Evolutionary conservation across 2,113 vertebrate species (phyloP).

Genomic region (Calidris pygmaea): DNA sequence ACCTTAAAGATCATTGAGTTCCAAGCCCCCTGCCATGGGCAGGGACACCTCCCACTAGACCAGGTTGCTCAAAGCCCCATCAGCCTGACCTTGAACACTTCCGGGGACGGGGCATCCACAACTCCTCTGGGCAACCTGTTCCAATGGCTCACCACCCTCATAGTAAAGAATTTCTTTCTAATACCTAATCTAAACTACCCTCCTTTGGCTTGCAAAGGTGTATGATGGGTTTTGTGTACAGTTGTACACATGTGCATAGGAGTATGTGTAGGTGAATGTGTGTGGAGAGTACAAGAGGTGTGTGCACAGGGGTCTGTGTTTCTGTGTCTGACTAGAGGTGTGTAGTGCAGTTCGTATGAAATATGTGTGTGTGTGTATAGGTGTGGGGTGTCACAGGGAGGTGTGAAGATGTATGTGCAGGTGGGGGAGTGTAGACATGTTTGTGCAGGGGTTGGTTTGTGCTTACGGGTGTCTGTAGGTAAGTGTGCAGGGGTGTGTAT

Average conservation of each 20-base stretch:
- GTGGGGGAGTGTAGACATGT: background rate
- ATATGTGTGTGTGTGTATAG: accelerated
- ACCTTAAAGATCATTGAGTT: background rate
- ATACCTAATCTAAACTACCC: background rate
- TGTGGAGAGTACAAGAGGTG: accelerated
- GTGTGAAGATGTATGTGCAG: background rate
- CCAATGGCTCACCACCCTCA: background rate
- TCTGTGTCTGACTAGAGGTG: background rate
- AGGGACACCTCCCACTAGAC: background rate
- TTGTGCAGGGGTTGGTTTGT: background rate
- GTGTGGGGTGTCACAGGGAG: background rate
- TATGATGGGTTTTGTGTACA: no score
- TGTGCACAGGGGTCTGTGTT: background rate
- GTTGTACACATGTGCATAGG: background rate
- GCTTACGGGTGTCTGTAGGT: background rate
- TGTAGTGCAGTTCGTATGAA: accelerated
- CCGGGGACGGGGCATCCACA: background rate
- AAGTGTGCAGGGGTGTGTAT: background rate
- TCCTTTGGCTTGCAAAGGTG: background rate
- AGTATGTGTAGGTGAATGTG: background rate
- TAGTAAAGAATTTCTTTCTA: background rate
- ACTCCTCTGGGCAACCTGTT: background rate
- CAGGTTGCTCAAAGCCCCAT: background rate
- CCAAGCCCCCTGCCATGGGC: background rate
- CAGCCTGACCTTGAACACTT: background rate